Evolutionary conservation across 2,797 vertebrate genomes (phyloP).

Genomic region (Falco berigora): DNA sequence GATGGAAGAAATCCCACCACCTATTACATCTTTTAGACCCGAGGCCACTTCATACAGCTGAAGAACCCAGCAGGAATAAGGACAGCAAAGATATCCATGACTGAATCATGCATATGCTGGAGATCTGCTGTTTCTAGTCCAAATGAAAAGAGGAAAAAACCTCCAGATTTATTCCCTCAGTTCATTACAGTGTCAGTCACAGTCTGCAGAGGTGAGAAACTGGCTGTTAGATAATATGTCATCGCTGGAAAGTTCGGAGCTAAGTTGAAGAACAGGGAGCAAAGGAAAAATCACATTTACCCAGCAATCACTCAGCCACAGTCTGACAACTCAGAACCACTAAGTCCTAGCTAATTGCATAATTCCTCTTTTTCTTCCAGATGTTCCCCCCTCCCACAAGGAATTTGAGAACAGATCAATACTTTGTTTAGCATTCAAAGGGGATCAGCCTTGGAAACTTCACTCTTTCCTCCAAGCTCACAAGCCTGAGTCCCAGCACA

Average conservation of each 20-base stretch:
- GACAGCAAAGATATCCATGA: background rate
- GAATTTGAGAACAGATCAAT: background rate
- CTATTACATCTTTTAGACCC: background rate
- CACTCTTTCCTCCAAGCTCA: background rate
- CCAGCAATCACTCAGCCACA: background rate
- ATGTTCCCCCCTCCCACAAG: background rate
- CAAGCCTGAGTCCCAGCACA: background rate
- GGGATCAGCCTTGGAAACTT: background rate
- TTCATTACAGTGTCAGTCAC: background rate
- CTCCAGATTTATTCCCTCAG: background rate
- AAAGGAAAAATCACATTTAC: background rate
- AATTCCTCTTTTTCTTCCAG: background rate
- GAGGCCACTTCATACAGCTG: accelerated
- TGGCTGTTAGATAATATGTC: background rate
- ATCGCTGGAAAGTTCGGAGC: background rate
- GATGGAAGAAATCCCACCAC: background rate
- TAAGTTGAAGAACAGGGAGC: background rate
- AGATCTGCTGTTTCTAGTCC: background rate
- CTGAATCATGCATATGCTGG: accelerated
- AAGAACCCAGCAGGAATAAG: background rate
- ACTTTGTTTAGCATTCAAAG: background rate
- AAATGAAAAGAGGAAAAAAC: background rate
- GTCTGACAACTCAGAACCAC: background rate
- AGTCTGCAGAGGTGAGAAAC: constrained; percentile 34
- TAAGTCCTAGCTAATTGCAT: background rate